Evolutionary conservation across 2,888 invertebrate species (phyloP), one percentile per base, ranked within the genome.

Genomic region (Archips xylosteana): DNA sequence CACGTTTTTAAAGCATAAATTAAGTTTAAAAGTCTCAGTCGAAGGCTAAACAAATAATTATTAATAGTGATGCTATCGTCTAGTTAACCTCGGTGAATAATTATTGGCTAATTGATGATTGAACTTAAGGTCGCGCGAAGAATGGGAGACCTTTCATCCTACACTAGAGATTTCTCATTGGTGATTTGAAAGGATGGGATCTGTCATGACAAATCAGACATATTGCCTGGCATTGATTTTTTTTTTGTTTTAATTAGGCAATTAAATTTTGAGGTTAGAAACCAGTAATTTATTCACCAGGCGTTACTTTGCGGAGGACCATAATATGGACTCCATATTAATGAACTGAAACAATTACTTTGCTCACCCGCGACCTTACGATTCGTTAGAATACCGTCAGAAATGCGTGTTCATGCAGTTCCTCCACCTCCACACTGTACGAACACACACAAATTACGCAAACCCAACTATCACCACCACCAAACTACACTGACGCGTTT

Each of bases 31-130:
- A 57, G 57, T 57, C 32, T 12, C 12, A 23, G 66, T 67, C 42
- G 66, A 63, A 70, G 47, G 63, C 39, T 64, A 42, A 23, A 36
- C 63, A 63, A 70, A 70, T 61, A 60, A 69, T 64, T 63, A 70
- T 64, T 70, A 67, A 32, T 49, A 66, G 39, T 62, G 71, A 65
- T 65, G 60, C 36, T 71, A 71, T 71, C 71, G 36, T 15, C 23
- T 42, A 51, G 63, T 42, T 65, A 70, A 70, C 75, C 75, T 76
- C 70, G 36, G 36, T 23, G 36, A 69, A 68, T 76, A 76, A 76
- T 76, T 73, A 65, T 67, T 67, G 54, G 39, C 49, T 71, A 76
- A 76, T 76, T 72, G 71, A 73, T 73, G 45, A 54, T 74, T 71
- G 69, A 70, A 71, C 65, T 71, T 57, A 61, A 73, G 72, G 75